These are phyloP conservation scores for Balearica regulorum DNA, from an alignment of 2,797 vertebrate species.

Conservation along the genomic window DNA sequence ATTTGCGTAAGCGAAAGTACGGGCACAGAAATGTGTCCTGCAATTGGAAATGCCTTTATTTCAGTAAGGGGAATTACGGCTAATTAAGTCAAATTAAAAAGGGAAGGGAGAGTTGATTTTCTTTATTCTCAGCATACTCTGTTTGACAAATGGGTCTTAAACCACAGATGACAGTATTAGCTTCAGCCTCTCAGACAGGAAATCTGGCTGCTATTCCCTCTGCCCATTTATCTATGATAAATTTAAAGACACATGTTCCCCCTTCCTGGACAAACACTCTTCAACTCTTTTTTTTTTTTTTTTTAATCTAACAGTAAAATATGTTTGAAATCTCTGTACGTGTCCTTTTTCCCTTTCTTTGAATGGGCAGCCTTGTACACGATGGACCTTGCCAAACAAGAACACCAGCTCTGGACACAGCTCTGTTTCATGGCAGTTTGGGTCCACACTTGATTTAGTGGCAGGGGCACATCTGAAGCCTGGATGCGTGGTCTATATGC, in stretches of 20 bases:
- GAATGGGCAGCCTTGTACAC: background rate
- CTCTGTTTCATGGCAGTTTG: background rate
- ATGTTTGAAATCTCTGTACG: background rate
- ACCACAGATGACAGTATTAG: constrained; percentile 62
- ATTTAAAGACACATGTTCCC: constrained; percentile 63
- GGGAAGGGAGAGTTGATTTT: constrained; percentile 44
- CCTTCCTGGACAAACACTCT: background rate
- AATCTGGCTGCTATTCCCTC: constrained; percentile 56
- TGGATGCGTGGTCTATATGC: background rate
- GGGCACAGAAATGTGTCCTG: constrained; percentile 18
- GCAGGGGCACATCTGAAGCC: background rate
- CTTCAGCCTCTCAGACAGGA: constrained; percentile 44
- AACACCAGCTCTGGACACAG: background rate
- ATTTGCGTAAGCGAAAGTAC: background rate
- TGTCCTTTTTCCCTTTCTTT: background rate
- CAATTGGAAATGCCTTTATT: constrained; percentile 36
- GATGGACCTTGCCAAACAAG: background rate
- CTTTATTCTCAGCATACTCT: constrained; percentile 52
- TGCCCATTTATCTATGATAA: constrained; percentile 64
- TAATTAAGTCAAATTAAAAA: constrained; percentile 64
- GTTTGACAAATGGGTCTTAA: constrained; percentile 65
- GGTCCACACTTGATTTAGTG: background rate
- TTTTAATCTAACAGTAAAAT: background rate
- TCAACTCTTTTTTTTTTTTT: background rate
- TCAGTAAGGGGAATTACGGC: background rate